These are phyloP conservation scores for Xylota sylvarum DNA, from an alignment of 2,888 invertebrate genomes.

Conservation along the genomic window DNA sequence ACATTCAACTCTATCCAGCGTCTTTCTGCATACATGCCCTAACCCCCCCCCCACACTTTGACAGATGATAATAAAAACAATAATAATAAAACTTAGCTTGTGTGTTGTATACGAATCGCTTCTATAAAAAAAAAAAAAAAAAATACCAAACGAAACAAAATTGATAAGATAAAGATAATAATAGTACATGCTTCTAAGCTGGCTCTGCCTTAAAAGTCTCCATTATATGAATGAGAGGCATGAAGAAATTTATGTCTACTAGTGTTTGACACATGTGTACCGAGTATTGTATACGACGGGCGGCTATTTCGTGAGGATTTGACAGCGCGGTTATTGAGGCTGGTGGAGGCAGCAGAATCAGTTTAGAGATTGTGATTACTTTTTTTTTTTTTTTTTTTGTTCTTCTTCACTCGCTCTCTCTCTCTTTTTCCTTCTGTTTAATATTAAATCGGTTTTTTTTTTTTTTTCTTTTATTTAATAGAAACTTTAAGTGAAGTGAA, in stretches of 20 bases:
- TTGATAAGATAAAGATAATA: conserved; percentile 75
- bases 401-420: background rate
- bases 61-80: conserved; percentile 59
- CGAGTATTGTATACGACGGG: conserved; percentile 1
- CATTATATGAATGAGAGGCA: conserved; percentile 59
- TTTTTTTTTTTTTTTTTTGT: background rate
- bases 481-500: conserved; percentile 34
- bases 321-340: conserved; percentile 72
- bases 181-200: conserved; percentile 51
- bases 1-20: background rate
- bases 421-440: conserved; percentile 16
- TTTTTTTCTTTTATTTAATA: conserved; percentile 40
- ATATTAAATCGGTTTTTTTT: conserved; percentile 24
- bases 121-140: conserved; percentile 29
- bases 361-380: conserved; percentile 62
- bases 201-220: conserved; percentile 31
- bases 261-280: conserved; percentile 48
- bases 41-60: conserved; percentile 40
- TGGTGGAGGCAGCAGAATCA: conserved; percentile 68
- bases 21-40: conserved; percentile 14
- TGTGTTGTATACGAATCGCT: conserved; percentile 39
- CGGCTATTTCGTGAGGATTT: conserved; percentile 44
- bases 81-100: conserved; percentile 41
- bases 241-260: conserved; percentile 31
- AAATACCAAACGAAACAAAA: conserved; percentile 43